Base-by-base conservation (phyloP, 2,888 invertebrate species). In the Disparrhopalites patrizii region DNA sequence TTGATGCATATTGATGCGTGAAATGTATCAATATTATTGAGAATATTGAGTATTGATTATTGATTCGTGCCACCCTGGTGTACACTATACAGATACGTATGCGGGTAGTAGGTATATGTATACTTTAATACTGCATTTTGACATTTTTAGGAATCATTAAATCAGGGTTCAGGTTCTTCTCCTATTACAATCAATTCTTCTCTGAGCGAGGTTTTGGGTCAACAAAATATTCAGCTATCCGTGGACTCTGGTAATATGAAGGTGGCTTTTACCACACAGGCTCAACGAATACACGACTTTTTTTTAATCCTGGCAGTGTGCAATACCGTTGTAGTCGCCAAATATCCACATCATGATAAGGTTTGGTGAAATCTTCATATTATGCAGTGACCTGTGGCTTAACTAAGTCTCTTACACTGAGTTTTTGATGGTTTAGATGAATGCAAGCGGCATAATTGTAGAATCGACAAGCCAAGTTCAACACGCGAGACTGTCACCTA, bases 301-400 rank as follows among this genome's bases (percentile, higher is more conserved):
- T 86, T 98, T 71, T 79, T 96, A 68, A 86, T 94, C 27, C 82
- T 98, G 79, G 91, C 97, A 18, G 85, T 96, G 68, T 98, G 98
- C 80, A 98, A 98, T 81, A 97, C 97, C 0, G 97, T 98, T 7
- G 91, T 97, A 62, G 96, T 97, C 60, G 90, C 93, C 72, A 85
- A 86, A 57, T 89, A 90, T 78, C 93, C 94, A 7, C 87, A 88
- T 79, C 82, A 83, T 73, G 87, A 87, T 78, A 79, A 82, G 73
- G 88, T 91, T n/a, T n/a, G n/a, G n/a, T n/a, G n/a, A n/a, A n/a
- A n/a, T n/a, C n/a, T n/a, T n/a, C n/a, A n/a, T n/a, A 47, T 36
- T 36, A 15, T 15, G 7, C 36, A 36, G 7, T 10, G 36, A 36
- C 50, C 7, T n/a, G 7, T 20, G 18, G n/a, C n/a, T 23, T 18